Percentiles rank a stretch among this genome's conserved stretches.
Conservation (phyloP, 2,113 vertebrate species). For the Bubo bubo region DNA sequence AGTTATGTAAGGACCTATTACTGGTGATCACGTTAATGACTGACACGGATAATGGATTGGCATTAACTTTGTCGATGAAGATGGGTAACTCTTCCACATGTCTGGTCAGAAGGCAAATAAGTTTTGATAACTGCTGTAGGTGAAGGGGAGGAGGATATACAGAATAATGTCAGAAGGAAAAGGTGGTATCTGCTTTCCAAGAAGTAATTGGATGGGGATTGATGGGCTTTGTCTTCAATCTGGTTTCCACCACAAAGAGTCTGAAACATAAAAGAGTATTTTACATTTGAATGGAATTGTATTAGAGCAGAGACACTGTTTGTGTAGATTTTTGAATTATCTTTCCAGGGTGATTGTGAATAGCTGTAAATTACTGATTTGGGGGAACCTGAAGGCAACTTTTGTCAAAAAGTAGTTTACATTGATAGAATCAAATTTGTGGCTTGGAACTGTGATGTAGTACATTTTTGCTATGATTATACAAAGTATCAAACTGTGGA, state of each 20-base stretch:
- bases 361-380: neutral
- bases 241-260: neutral
- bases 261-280: neutral
- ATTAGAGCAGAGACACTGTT: neutral
- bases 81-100: neutral
- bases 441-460: constrained; percentile 5
- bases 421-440: constrained; percentile 44
- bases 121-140: neutral
- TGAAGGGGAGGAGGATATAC: neutral
- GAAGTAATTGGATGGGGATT: neutral
- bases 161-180: neutral
- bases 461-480: constrained; percentile 60
- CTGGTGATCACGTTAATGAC: neutral
- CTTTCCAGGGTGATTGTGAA: neutral
- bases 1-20: neutral
- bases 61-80: neutral
- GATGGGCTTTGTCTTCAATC: neutral
- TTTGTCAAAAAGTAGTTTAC: constrained; percentile 18
- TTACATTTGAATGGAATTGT: neutral
- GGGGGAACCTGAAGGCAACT: neutral
- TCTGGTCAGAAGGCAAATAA: neutral
- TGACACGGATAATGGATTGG: neutral
- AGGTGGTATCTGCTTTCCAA: neutral
- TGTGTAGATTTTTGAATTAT: neutral
- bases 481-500: constrained; percentile 17